Conservation (phyloP, 2,797 vertebrate genomes). For the Columba guinea region DNA sequence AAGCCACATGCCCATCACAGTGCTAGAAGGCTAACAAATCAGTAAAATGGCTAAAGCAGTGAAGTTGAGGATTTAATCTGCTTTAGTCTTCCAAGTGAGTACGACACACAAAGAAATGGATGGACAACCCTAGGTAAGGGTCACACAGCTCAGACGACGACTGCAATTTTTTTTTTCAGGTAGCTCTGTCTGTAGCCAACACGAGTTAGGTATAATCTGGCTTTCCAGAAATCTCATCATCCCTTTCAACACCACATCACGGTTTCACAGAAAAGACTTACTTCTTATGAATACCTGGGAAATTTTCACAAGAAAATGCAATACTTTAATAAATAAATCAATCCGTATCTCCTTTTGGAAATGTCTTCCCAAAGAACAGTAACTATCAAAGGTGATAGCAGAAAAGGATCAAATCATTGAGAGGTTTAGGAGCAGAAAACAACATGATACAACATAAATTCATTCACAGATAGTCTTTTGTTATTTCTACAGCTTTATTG, state of each 20-base stretch:
- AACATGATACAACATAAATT: not conserved
- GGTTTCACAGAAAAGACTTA: not conserved
- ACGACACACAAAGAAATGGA: not conserved
- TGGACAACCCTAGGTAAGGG: not conserved
- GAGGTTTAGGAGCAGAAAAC: not conserved
- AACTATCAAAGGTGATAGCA: not conserved
- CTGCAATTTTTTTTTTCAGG: not conserved
- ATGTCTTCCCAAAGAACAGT: not conserved
- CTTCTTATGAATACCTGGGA: not conserved
- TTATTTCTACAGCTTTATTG: not conserved
- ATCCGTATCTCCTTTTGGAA: not conserved
- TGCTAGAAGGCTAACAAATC: not conserved
- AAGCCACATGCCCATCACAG: not conserved
- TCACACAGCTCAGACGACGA: not conserved
- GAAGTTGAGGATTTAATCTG: not conserved
- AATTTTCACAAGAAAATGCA: not conserved
- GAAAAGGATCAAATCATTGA: not conserved
- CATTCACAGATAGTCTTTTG: not conserved
- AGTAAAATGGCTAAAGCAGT: not conserved
- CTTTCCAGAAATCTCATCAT: not conserved
- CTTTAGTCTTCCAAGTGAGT: not conserved
- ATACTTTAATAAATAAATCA: not conserved
- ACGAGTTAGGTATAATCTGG: not conserved
- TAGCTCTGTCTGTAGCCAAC: not conserved
- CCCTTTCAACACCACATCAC: not conserved